Conservation (phyloP, 2,113 vertebrate species). For the Halcyon senegalensis region DNA sequence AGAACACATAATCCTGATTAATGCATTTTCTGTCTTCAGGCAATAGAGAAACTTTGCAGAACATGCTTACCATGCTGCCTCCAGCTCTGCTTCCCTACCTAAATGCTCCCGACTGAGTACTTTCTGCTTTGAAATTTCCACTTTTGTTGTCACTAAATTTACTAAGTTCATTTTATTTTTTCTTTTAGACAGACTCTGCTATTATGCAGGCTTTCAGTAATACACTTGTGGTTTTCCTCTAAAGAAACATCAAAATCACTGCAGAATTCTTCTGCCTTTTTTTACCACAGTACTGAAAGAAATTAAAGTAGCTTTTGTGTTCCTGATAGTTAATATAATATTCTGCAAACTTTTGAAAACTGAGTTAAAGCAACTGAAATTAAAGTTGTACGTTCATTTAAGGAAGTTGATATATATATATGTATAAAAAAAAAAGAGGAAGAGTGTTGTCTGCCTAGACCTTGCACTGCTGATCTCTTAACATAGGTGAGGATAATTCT, state of each 20-base stretch:
- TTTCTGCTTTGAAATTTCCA: neutral
- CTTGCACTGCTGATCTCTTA: neutral
- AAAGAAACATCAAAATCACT: neutral
- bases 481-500: neutral
- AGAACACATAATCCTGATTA: neutral
- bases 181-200: neutral
- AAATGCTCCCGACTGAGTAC: neutral
- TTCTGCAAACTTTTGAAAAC: neutral
- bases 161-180: neutral
- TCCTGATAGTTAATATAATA: neutral
- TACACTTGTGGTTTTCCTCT: neutral
- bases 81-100: fast-evolving
- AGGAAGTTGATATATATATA: neutral
- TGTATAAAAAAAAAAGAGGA: neutral
- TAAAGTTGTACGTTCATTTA: neutral
- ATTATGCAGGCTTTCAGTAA: neutral
- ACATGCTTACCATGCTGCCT: fast-evolving
- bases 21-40: neutral
- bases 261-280: neutral
- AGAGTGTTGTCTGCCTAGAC: neutral
- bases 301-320: neutral
- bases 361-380: neutral
- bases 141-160: neutral
- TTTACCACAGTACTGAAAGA: neutral
- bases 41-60: neutral